These are phyloP conservation scores for Solea senegalensis DNA, from an alignment of 2,113 vertebrate species.

Conservation along the genomic window DNA sequence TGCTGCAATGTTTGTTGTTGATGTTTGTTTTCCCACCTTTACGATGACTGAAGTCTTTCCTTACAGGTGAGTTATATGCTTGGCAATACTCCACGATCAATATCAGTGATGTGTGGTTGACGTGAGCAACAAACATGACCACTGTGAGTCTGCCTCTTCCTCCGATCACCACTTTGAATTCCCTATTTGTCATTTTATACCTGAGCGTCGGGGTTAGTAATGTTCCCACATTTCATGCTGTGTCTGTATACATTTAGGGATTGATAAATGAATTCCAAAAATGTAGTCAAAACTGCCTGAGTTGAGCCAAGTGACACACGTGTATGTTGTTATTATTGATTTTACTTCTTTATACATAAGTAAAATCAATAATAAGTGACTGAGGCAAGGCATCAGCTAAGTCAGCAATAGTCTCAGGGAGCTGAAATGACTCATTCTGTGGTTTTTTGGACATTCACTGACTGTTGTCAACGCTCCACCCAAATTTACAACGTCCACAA, in stretches of 20 bases:
- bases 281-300: too few relatives aligned
- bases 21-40: background rate
- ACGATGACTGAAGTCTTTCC: constrained; percentile 37
- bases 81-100: constrained; percentile 56
- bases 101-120: constrained; percentile 51
- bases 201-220: background rate
- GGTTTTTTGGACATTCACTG: background rate
- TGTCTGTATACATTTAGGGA: too few relatives aligned
- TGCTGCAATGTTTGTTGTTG: too few relatives aligned
- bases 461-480: constrained; percentile 3
- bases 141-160: constrained; percentile 20
- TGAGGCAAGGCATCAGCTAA: background rate
- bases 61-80: constrained; percentile 53
- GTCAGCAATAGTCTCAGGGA: constrained; percentile 11
- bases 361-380: background rate
- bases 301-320: too few relatives aligned
- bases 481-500: background rate
- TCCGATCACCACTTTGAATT: constrained; percentile 10
- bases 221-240: too few relatives aligned
- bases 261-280: too few relatives aligned
- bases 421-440: constrained; percentile 29
- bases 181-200: background rate
- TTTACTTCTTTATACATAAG: too few relatives aligned
- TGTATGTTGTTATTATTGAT: too few relatives aligned
- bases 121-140: constrained; percentile 59